A percentile compares a stretch with the other conserved stretches of the same genome.
phyloP scores from a whole-genome alignment of 2,797 vertebrate genomes.

The Mus spretus region DNA sequence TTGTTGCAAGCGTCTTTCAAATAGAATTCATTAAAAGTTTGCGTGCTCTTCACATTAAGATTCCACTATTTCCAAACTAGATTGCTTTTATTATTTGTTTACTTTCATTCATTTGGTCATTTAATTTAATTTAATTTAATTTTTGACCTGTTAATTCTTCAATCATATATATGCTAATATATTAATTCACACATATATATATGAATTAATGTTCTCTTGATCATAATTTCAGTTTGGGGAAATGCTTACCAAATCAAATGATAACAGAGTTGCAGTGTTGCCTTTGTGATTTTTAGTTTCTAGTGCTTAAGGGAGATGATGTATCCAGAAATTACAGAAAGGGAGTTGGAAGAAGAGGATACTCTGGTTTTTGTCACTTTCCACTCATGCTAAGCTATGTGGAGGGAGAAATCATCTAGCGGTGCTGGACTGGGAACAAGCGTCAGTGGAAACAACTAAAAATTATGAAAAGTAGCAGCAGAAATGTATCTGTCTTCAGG shows the following conservation, averaged over 20 bases:
- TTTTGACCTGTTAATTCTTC: constrained; percentile 19
- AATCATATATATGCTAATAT: not conserved
- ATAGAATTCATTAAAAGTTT: not conserved
- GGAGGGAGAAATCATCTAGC: not conserved
- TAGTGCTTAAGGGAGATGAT: not conserved
- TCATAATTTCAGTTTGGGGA: not conserved
- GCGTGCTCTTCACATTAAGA: not conserved
- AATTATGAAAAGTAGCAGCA: not conserved
- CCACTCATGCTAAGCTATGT: not conserved
- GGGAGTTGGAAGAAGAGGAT: not conserved
- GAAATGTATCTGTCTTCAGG: not conserved
- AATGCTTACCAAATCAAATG: not conserved
- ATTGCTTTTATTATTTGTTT: constrained; percentile 12
- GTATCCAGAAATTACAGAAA: not conserved
- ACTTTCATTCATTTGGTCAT: not conserved
- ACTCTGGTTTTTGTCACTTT: not conserved
- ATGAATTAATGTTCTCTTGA: not conserved
- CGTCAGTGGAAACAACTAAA: not conserved
- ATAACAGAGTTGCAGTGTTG: not conserved
- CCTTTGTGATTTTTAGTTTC: not conserved
- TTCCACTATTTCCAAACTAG: not conserved
- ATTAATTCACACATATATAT: not conserved
- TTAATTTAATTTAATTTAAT: not conserved
- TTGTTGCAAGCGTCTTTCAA: not conserved
- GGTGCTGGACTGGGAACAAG: fast-evolving